Conservation (phyloP, 2,113 vertebrate species). For the Hipposideros armiger region DNA sequence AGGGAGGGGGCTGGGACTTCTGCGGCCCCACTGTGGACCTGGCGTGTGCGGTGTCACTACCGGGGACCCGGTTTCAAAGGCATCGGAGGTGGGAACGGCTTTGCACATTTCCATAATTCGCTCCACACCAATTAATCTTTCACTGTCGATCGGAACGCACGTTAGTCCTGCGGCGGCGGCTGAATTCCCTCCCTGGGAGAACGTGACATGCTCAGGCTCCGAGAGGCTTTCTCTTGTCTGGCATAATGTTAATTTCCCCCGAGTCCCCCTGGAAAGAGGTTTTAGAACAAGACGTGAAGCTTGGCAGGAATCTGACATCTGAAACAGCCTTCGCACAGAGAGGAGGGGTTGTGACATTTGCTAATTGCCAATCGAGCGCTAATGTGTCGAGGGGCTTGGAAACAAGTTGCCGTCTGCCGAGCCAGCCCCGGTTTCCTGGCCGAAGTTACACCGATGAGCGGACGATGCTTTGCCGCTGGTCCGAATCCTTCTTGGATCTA, state of each 20-base stretch:
- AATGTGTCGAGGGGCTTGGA: not conserved
- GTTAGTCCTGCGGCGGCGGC: fast-evolving
- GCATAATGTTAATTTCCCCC: conserved; percentile 67
- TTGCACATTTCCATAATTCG: not conserved
- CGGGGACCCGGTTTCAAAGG: fast-evolving
- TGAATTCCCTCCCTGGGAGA: not conserved
- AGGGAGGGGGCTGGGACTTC: not conserved
- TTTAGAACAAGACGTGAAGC: conserved; percentile 15
- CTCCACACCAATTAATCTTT: conserved; percentile 29
- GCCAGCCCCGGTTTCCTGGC: not conserved
- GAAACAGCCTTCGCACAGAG: fast-evolving
- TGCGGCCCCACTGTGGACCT: fast-evolving
- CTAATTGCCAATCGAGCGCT: conserved; percentile 27
- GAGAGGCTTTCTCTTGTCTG: not conserved
- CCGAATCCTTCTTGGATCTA: not conserved
- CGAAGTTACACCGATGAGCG: fast-evolving
- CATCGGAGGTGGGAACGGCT: fast-evolving
- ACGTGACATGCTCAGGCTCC: fast-evolving
- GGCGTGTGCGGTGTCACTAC: fast-evolving
- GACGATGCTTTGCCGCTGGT: fast-evolving
- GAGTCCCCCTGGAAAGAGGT: conserved; percentile 44
- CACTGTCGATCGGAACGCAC: fast-evolving
- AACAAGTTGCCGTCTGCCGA: fast-evolving
- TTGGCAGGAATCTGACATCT: conserved; percentile 27
- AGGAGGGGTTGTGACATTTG: not conserved